Conservation (phyloP, 2,797 vertebrate species). For the Mormyrus proboscirostris region DNA sequence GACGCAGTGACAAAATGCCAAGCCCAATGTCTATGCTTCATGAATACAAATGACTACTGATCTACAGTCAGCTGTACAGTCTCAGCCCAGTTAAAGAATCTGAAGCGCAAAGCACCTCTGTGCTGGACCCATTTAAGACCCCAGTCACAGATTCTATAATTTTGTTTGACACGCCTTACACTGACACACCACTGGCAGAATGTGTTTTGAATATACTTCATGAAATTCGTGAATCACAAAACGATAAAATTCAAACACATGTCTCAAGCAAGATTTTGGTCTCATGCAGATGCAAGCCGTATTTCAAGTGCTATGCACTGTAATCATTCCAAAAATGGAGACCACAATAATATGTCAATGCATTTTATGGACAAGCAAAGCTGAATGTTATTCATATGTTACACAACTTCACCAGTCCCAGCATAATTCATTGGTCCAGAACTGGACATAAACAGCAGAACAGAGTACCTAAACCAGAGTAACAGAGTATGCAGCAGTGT, state of each 20-base stretch:
- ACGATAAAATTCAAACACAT: not conserved
- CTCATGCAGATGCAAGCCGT: not conserved
- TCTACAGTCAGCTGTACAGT: not conserved
- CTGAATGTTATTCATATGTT: not conserved
- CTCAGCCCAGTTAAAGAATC: not conserved
- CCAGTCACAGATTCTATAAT: not conserved
- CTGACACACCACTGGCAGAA: not conserved
- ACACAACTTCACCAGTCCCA: not conserved
- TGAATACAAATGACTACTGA: not conserved
- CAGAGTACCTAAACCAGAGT: not conserved
- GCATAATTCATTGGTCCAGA: not conserved
- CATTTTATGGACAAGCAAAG: not conserved
- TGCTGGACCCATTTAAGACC: not conserved
- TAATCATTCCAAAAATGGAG: not conserved
- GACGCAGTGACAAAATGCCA: not conserved
- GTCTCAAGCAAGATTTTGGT: not conserved
- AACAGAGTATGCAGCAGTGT: not conserved
- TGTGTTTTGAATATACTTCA: not conserved
- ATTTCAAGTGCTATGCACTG: not conserved
- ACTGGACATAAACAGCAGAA: not conserved
- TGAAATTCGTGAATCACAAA: not conserved
- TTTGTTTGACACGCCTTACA: not conserved
- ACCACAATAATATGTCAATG: conserved; percentile 1
- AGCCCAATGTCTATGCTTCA: not conserved
- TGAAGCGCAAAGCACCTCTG: not conserved